A percentile compares a stretch with the other conserved stretches of the same genome.
Conservation (phyloP, 2,888 invertebrate genomes). For the Pyrocoelia pectoralis region DNA sequence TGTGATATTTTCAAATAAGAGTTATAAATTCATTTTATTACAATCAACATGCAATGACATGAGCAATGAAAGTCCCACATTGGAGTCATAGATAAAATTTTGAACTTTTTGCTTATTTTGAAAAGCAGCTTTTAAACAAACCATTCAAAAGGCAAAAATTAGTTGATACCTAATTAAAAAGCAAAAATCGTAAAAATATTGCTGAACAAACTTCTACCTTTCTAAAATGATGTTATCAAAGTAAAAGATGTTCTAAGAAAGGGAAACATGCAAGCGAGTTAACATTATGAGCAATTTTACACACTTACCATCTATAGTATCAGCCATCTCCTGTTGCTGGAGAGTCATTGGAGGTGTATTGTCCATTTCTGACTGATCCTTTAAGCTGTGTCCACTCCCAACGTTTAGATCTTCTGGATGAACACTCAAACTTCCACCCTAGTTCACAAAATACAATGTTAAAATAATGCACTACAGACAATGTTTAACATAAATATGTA, state of each 20-base stretch:
- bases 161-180: too few relatives aligned
- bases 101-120: too few relatives aligned
- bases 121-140: too few relatives aligned
- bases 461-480: background rate
- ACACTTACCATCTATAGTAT: constrained; percentile 81
- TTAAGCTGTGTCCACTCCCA: constrained; percentile 68
- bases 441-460: constrained; percentile 6
- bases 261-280: constrained; percentile 28
- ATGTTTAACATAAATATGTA: too few relatives aligned
- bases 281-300: constrained; percentile 20
- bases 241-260: background rate
- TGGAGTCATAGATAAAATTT: too few relatives aligned
- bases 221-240: background rate
- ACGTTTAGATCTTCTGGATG: constrained; percentile 67
- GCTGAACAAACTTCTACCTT: background rate
- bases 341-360: constrained; percentile 66
- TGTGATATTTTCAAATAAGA: too few relatives aligned
- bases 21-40: too few relatives aligned
- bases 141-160: too few relatives aligned
- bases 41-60: too few relatives aligned
- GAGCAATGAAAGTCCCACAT: too few relatives aligned
- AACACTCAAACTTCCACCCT: constrained; percentile 62
- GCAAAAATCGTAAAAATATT: too few relatives aligned
- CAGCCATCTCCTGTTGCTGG: constrained; percentile 74
- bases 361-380: constrained; percentile 68